Conservation (phyloP, 2,888 invertebrate genomes). For the Caenorhabditis becei region DNA sequence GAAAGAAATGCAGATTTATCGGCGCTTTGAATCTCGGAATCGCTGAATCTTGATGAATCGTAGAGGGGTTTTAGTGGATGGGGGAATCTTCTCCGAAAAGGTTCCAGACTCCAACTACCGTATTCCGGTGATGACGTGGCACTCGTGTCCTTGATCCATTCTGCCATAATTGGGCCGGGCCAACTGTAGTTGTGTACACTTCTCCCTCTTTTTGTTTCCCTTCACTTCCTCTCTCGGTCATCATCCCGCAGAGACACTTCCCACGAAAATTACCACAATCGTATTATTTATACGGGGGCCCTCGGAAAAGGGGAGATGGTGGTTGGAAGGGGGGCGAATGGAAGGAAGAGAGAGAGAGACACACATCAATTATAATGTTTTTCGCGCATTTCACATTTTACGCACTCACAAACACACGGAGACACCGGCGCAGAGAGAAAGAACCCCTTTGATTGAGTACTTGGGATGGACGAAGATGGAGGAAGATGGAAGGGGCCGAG, state of each 20-base stretch:
- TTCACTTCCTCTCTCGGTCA: no score
- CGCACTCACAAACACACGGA: slow-evolving; percentile 1
- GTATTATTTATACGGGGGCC: slow-evolving; percentile 36
- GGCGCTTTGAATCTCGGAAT: slow-evolving; percentile 48
- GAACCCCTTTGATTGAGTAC: slow-evolving; percentile 13
- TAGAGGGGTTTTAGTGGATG: slow-evolving; percentile 1
- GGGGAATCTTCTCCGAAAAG: no score
- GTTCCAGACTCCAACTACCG: background rate
- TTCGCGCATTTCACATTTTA: slow-evolving; percentile 38
- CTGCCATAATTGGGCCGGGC: background rate
- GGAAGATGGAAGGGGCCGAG: background rate
- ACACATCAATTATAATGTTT: slow-evolving; percentile 54
- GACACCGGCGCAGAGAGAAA: slow-evolving; percentile 2
- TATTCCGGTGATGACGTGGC: slow-evolving; percentile 13
- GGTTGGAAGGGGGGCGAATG: slow-evolving; percentile 3
- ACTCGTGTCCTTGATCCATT: slow-evolving; percentile 41
- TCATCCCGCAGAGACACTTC: background rate
- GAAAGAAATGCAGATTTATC: slow-evolving; percentile 52
- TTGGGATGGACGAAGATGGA: no score
- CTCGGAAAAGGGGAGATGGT: background rate
- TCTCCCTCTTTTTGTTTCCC: no score
- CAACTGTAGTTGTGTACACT: background rate
- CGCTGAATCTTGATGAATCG: slow-evolving; percentile 50
- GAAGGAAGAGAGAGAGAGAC: background rate
- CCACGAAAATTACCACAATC: slow-evolving; percentile 43